Base-by-base conservation (phyloP, 2,888 invertebrate species). In the Hartigia nigra region DNA sequence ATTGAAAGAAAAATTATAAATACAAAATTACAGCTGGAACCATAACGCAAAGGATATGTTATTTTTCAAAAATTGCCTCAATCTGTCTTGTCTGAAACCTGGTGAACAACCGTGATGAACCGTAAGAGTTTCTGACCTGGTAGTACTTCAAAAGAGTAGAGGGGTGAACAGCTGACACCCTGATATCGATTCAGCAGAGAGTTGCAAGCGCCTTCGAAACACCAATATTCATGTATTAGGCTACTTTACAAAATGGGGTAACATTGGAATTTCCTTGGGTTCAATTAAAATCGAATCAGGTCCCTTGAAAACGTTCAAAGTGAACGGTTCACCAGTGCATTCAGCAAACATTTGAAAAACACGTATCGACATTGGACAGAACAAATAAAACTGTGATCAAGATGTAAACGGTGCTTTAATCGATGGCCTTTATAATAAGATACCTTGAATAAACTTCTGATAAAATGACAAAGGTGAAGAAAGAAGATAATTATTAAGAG, bases 81-180 rank as follows among this genome's bases (percentile, higher is more conserved):
- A 55, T 55, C 1, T 55, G 23, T 23, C 55, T 55, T 55, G 23
- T 55, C 55, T 55, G 55, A 55, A 55, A 55, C 55, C 55, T 55
- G 23, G 9, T 55, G 9, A 23, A 55, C 23, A 9, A 55, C 23
- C 55, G 23, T 55, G 23, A 55, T 23, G 23, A 2, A 23, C 9
- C 23, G 9, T 9, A 14, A 55, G 55, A 55, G 23, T 55, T 55
- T 9, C 23, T 55, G 55, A 55, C 23, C 23, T 74, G 74, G 69
- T 36, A 77, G 34, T 34, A 74, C 55, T 75, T 74, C 79, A 72
- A 31, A 75, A 74, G 70, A 75, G 74, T 9, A 55, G 55, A 55
- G 79, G 77, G 74, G 78, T 39, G 76, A 81, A 79, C 85, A 84
- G 85, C 85, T 85, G 84, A 83, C 79, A 79, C 74, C 70, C 4